Base-by-base conservation (phyloP, 2,797 vertebrate genomes). In the Hemibagrus guttatus region DNA sequence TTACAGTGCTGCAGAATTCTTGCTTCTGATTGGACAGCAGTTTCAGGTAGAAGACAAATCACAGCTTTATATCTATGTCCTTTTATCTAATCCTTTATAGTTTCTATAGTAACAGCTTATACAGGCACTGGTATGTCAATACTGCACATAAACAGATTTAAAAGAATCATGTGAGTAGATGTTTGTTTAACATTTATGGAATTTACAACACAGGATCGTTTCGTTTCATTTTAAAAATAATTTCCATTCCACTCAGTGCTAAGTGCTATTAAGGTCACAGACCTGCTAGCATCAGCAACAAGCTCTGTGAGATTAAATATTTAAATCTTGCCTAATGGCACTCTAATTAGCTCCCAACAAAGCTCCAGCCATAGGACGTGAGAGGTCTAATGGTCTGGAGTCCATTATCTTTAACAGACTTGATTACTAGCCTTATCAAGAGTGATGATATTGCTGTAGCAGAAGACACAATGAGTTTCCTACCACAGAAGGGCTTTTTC, bases 291-390 rank as follows among this genome's bases (percentile, higher is more conserved):
- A 84, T 90, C 86, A 90, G 88, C 84, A 88, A 79, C 82, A 86
- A 66, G 86, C 79, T 87, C 39, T 63, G 35, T 59, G 69, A 35
- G 78, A 87, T 89, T 23, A 91, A 90, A 89, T 86, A 90, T 89
- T 88, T 28, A 89, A 54, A 80, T 74, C n/a, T 42, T 54, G 2
- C 39, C 79, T 89, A 91, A 89, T 83, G 63, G 88, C 75, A 72
- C 76, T 75, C 64, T 87, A 75, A 71, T 68, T 71, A 14, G 85
- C 76, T 52, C 49, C 72, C 66, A 84, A 66, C 76, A 49, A 39
- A 80, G 35, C 78, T 54, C 61, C 6, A 87, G 54, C 23, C 49
- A 71, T 28, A 76, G 61, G 71, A 85, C 71, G 39, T 56, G 71
- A 84, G 49, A n/a, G n/a, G n/a, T 63, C n/a, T 83, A 88, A 88